These are phyloP conservation scores for Anguilla marmorata DNA, from an alignment of 2,797 vertebrate genomes.

Conservation along the genomic window DNA sequence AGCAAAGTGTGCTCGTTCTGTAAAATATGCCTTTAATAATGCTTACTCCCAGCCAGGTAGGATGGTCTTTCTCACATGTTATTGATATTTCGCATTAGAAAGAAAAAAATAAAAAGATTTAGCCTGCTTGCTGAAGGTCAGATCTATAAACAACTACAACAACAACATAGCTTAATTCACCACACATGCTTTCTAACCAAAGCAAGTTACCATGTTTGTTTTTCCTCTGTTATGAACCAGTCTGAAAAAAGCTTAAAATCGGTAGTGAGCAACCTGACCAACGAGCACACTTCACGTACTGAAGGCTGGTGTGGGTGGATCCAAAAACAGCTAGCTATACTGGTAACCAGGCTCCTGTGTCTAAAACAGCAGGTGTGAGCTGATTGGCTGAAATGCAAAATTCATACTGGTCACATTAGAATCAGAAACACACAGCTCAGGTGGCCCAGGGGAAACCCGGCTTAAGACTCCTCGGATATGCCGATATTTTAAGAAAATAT, in stretches of 20 bases:
- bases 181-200: not conserved
- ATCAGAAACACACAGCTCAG: not conserved
- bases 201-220: not conserved
- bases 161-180: not conserved
- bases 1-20: not conserved
- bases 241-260: not conserved
- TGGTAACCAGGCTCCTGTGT: not conserved
- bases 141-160: not conserved
- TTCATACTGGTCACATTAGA: not conserved
- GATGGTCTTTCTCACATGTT: not conserved
- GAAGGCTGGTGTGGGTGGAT: not conserved
- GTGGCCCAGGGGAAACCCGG: not conserved
- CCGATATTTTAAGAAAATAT: not conserved
- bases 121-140: not conserved
- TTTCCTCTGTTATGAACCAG: not conserved
- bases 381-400: not conserved
- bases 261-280: not conserved
- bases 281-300: not conserved
- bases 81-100: not conserved
- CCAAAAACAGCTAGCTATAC: not conserved
- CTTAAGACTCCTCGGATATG: not conserved
- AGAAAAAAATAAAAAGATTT: not conserved
- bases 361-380: not conserved
- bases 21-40: not conserved
- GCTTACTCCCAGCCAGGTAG: not conserved